These are phyloP conservation scores for Schizopygopsis pylzovi DNA, from an alignment of 2,797 vertebrate genomes.

Conservation along the genomic window DNA sequence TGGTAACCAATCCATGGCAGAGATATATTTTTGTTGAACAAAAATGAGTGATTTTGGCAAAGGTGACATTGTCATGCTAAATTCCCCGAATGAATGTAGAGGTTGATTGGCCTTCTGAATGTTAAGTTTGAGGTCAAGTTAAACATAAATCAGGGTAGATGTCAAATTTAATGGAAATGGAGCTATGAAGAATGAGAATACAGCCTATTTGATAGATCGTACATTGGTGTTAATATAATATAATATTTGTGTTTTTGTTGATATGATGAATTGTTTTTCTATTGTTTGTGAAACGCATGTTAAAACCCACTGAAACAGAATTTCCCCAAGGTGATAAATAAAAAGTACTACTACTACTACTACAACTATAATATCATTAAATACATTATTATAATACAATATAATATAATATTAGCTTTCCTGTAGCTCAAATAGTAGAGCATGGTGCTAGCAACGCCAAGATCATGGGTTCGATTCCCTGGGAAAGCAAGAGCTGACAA, in stretches of 20 bases:
- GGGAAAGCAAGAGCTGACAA: no score
- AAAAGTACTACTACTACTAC: neutral
- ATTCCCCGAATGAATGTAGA: slow-evolving; percentile 12
- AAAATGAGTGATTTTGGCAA: slow-evolving; percentile 39
- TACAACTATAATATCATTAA: no score
- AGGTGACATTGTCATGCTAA: slow-evolving; percentile 20
- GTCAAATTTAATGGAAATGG: neutral
- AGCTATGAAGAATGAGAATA: neutral
- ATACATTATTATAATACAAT: neutral
- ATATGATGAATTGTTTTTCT: neutral
- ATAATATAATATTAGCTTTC: no score
- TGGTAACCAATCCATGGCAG: slow-evolving; percentile 33
- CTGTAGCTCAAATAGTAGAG: no score
- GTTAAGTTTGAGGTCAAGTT: slow-evolving; percentile 19
- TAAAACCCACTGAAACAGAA: neutral
- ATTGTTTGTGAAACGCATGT: neutral
- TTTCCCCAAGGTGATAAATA: neutral
- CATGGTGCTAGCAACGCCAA: no score
- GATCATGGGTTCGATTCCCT: no score
- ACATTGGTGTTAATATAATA: neutral
- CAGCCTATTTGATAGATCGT: neutral
- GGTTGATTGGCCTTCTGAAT: slow-evolving; percentile 39
- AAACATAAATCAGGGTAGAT: neutral
- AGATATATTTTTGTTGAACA: slow-evolving; percentile 55
- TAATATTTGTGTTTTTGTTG: neutral